Evolutionary conservation across 2,113 vertebrate species (phyloP), one percentile per base, ranked within the genome.

Genomic region (Anguilla japonica): DNA sequence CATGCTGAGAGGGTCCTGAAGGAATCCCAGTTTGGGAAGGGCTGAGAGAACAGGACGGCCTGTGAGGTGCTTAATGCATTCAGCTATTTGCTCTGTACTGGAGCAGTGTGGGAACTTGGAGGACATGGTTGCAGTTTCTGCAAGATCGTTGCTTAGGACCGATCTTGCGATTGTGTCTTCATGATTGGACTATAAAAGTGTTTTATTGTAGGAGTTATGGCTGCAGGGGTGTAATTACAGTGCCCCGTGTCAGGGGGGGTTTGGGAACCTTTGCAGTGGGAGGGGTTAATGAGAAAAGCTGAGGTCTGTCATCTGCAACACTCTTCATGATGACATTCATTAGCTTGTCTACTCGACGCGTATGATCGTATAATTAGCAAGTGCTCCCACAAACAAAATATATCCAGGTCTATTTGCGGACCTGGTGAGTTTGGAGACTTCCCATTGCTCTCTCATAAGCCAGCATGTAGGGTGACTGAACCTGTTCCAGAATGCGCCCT

Each of bases 201-300:
- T 11, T 75, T 85, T 86, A 88, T 84, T 91, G 88, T 85, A 43
- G 87, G 86, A 86, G 63, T 88, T 39, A 75, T 82, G 41, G 85
- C 81, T 81, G 85, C 83, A 67, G 83, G 67, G 82, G n/a, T 75
- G 71, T 89, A 46, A 43, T 91, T 89, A 41, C 50, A 56, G 82
- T 83, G 60, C 89, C 71, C 83, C 56, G 40, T 89, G 40, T 89
- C 85, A 85, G 85, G 63, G 79, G 53, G 60, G 56, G 81, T 89
- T 86, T 83, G 15, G 18, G 63, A 86, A 84, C 85, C 87, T 88
- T 90, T 89, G 13, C 18, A 88, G 82, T 88, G 46, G 82, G 56
- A 84, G 67, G 88, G 87, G 89, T 92, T 92, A 89, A 91, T 91
- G 83, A 90, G 85, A 89, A 89, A 90, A 7, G 50, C 34, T 88